Conservation (phyloP, 1,140 invertebrate species). For the Temnothorax nylanderi region DNA sequence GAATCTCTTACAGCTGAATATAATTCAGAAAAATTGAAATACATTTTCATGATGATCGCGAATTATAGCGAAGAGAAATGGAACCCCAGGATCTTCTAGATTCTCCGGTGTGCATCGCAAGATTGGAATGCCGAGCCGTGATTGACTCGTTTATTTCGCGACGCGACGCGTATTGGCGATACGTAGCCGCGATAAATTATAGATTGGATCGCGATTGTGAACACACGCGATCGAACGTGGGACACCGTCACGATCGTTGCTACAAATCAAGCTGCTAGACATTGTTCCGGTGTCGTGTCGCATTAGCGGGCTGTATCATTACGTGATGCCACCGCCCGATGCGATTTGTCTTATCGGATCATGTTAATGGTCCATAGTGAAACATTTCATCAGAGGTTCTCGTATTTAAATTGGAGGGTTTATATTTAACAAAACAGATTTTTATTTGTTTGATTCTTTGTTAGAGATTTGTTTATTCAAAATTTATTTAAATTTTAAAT, state of each 20-base stretch:
- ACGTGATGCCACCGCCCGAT: constrained; percentile 15
- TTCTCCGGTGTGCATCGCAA: background rate
- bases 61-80: background rate
- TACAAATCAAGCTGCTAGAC: constrained; percentile 32
- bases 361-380: background rate
- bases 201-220: background rate
- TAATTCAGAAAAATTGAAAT: background rate
- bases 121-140: background rate
- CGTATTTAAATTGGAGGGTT: background rate
- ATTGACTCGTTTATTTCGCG: constrained; percentile 28
- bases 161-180: constrained; percentile 18
- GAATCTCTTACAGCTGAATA: background rate
- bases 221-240: background rate
- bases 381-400: constrained; percentile 3
- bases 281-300: background rate
- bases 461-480: background rate
- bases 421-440: background rate
- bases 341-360: constrained; percentile 34
- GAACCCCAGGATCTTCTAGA: background rate
- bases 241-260: background rate
- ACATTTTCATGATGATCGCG: background rate
- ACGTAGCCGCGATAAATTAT: constrained; percentile 1
- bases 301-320: constrained; percentile 36
- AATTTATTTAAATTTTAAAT: background rate
- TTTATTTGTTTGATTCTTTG: background rate